phyloP scores from a whole-genome alignment of 2,797 vertebrate species.

The Anomalospiza imberbis region DNA sequence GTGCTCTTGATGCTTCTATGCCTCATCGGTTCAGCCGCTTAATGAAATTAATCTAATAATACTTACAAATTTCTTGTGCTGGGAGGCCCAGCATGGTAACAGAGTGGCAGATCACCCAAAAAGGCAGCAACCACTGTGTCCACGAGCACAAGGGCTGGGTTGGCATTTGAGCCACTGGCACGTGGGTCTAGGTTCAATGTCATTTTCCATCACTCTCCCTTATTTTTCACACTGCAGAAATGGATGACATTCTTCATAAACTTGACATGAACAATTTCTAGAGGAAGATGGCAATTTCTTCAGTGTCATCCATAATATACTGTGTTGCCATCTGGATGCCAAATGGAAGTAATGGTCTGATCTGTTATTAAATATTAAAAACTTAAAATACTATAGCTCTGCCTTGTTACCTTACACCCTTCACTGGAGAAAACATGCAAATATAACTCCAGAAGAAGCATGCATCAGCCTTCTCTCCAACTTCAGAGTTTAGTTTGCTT shows the following conservation, averaged over 20 bases:
- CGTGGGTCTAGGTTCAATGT: not conserved
- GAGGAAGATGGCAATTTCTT: not conserved
- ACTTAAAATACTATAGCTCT: not conserved
- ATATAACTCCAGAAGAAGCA: not conserved
- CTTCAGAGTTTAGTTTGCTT: not conserved
- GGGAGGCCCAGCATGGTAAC: not conserved
- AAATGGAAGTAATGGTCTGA: not conserved
- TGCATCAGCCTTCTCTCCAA: not conserved
- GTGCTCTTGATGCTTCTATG: accelerated
- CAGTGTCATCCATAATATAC: not conserved
- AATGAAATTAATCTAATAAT: not conserved
- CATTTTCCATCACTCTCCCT: not conserved
- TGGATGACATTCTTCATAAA: not conserved
- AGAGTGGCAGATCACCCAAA: not conserved
- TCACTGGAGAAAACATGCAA: not conserved
- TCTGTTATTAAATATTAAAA: not conserved
- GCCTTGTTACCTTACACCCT: not conserved
- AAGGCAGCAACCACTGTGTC: not conserved
- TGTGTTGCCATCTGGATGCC: not conserved
- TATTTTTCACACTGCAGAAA: not conserved
- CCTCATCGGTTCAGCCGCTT: not conserved
- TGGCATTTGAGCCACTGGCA: not conserved
- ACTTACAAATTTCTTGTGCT: not conserved
- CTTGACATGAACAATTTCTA: not conserved
- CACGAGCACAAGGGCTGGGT: not conserved